These are phyloP conservation scores for Cynocephalus volans DNA, from an alignment of 2,113 vertebrate genomes.

Conservation along the genomic window DNA sequence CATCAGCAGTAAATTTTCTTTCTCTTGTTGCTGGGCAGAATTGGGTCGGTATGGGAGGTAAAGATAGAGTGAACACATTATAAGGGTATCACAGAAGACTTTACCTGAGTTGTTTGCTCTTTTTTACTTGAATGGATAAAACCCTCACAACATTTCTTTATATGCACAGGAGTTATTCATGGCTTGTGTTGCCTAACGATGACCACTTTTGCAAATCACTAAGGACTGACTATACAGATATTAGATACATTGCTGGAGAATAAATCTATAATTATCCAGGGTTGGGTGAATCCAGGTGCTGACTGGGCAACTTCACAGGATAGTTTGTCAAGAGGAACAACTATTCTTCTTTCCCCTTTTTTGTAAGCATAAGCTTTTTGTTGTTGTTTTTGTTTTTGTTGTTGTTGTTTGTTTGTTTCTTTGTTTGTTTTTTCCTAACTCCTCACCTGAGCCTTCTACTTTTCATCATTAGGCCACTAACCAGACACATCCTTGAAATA, in stretches of 20 bases:
- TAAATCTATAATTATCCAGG: background rate
- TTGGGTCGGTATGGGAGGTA: background rate
- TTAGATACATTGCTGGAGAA: background rate
- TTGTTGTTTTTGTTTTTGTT: background rate
- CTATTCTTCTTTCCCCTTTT: rapidly evolving
- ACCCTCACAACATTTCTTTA: background rate
- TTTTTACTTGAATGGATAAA: background rate
- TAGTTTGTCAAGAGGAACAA: background rate
- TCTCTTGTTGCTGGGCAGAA: background rate
- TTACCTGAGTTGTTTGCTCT: background rate
- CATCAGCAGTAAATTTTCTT: background rate
- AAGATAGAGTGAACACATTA: background rate
- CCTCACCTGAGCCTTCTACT: background rate
- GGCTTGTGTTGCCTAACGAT: background rate
- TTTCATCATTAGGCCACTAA: background rate
- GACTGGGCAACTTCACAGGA: background rate
- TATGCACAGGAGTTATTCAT: background rate
- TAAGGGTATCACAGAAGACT: background rate
- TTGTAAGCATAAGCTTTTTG: background rate
- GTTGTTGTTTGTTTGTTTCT: background rate
- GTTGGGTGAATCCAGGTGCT: background rate
- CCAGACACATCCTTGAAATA: background rate
- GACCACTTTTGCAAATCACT: background rate
- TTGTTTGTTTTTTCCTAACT: background rate
- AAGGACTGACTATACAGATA: background rate